Base-by-base conservation (phyloP, 2,888 invertebrate species). In the Diaphora mendica region DNA sequence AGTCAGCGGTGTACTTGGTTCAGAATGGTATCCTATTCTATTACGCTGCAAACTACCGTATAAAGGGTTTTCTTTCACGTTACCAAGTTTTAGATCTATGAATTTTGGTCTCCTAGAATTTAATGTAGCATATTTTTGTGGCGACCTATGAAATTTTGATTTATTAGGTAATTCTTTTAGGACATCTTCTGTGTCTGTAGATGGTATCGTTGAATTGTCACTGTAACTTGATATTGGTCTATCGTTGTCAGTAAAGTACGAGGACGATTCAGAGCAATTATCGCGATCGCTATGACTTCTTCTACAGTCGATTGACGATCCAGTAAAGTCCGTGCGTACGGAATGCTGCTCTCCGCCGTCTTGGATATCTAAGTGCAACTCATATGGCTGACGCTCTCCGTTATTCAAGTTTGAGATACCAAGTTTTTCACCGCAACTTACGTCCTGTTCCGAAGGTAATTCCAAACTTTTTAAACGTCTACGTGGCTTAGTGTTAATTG, bases 231-330 rank as follows among this genome's bases (percentile, higher is more conserved):
- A 95, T 90, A 95, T 95, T 81, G 95, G 95, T 79, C 95, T 90
- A 82, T 95, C 95, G 85, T 94, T 95, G 87, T 95, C 95, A 73
- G 95, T 95, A 79, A 95, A 88, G 85, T 95, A 95, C 82, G 95
- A 95, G 73, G 95, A 95, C 66, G 95, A 93, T 90, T 95, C 95
- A 73, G 95, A 95, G 88, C 95, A 95, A 91, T 95, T 95, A 93
- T 95, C 95, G 85, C 95, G 92, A 89, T 95, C 95, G 85, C 92
- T 93, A 81, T 94, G 93, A 82, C 93, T 94, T 90, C 94, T 93
- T 92, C 95, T 94, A 85, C 88, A 94, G 90, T 93, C 94, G 80
- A 91, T 88, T 64, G 92, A 92, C 79, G 93, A 94, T 84, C 93
- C 91, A 83, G 94, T 92, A 87, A 92, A 91, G 86, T 95, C 94